Evolutionary conservation across 2,797 vertebrate genomes (phyloP).

Genomic region (Staurois parvus): DNA sequence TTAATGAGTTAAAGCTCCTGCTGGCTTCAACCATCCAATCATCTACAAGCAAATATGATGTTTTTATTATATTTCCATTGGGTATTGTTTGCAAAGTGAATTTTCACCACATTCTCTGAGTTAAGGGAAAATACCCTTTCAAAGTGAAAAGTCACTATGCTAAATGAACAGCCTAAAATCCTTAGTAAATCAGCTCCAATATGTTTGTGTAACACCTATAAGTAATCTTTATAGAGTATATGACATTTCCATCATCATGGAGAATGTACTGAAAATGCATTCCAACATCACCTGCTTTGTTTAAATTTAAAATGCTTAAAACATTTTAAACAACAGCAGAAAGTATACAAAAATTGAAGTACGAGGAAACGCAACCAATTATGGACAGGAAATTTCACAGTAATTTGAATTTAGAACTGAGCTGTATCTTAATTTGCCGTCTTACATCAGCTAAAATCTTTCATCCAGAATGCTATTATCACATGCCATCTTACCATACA

Average conservation of each 20-base stretch:
- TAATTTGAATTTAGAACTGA: neutral
- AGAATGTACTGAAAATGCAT: neutral
- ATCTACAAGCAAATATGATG: too few relatives aligned
- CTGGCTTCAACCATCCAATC: too few relatives aligned
- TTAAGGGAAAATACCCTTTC: too few relatives aligned
- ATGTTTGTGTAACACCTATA: too few relatives aligned
- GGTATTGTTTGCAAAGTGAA: too few relatives aligned
- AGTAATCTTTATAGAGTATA: too few relatives aligned
- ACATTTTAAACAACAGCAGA: neutral
- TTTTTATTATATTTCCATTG: too few relatives aligned
- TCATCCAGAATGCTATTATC: neutral
- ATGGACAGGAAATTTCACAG: neutral
- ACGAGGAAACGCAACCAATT: neutral
- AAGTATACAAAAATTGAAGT: neutral
- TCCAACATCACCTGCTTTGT: neutral
- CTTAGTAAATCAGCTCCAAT: too few relatives aligned
- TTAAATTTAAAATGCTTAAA: neutral
- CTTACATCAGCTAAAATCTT: conserved; percentile 1
- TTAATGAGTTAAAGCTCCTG: too few relatives aligned
- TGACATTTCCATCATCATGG: neutral
- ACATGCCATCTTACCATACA: conserved; percentile 70
- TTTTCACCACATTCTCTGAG: too few relatives aligned
- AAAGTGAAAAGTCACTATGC: too few relatives aligned
- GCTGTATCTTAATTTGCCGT: neutral
- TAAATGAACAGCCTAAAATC: too few relatives aligned